Base-by-base conservation (phyloP, 2,888 invertebrate species). In the Lepidochrysops patricia region DNA sequence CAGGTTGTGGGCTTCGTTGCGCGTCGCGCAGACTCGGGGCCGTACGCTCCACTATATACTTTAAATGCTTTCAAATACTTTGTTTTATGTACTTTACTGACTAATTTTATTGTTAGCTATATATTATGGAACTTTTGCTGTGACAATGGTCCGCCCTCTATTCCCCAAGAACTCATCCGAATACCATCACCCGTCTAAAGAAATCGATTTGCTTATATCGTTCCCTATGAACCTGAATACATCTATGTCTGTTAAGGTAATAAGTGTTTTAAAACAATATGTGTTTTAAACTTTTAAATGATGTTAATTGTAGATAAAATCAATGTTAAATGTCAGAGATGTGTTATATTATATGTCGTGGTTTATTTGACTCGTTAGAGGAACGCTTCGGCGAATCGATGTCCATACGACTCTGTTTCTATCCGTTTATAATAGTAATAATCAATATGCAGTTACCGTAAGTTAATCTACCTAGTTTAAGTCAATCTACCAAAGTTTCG, bases 371-470 rank as follows among this genome's bases (percentile, higher is more conserved):
- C 54, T 32, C 61, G 66, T 62, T 60, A 27, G 57, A n/a, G 64
- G 63, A 49, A 60, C 54, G 59, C 34, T 58, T 25, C 57, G 62
- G 68, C 65, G 67, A 65, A 64, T 67, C 67, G 66, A 66, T 57
- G 48, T 37, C 62, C 60, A 62, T 63, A 57, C 57, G 13, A 48
- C 54, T 27, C 43, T 67, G 66, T 68, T 64, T 54, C 60, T 66
- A 64, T 62, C 57, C 62, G 63, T 62, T 63, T 76, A 70, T 69
- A 62, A 73, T 81, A 83, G 80, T 72, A 73, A 75, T 83, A 77
- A 80, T 79, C 72, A 72, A 77, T 80, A 76, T 72, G 78, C 86
- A 86, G 87, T 88, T 86, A 87, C 87, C 87, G 80, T 86, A 86
- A 84, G 79, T 82, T 82, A 82, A 83, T 79, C 74, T 78, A 77